These are phyloP conservation scores for Etheostoma perlongum DNA, from an alignment of 2,797 vertebrate genomes.

Conservation along the genomic window DNA sequence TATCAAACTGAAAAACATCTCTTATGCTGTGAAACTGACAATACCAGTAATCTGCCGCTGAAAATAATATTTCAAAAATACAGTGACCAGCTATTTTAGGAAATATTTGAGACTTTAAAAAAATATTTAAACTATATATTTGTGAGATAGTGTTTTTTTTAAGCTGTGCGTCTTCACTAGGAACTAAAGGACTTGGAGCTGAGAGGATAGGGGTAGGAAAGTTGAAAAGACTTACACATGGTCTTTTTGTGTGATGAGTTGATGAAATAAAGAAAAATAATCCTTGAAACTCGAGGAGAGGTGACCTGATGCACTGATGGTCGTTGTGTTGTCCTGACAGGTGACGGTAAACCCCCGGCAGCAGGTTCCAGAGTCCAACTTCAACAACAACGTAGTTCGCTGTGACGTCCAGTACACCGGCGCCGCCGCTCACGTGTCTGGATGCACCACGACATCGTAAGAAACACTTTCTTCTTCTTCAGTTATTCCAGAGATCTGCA, in stretches of 20 bases:
- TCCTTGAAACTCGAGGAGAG: too few relatives aligned
- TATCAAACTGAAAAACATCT: too few relatives aligned
- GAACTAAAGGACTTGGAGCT: not conserved
- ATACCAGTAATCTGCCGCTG: too few relatives aligned
- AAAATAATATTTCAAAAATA: not conserved
- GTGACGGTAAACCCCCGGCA: conserved; percentile 88
- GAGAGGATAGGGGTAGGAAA: not conserved
- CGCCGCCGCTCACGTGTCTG: conserved; percentile 79
- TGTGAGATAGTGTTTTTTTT: not conserved
- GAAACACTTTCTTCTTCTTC: conserved; percentile 3
- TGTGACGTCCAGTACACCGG: conserved; percentile 88
- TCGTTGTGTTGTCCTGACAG: conserved; percentile 60
- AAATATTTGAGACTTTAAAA: not conserved
- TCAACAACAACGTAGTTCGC: conserved; percentile 85
- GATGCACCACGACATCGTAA: conserved; percentile 83
- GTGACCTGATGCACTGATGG: too few relatives aligned
- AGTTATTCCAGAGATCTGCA: too few relatives aligned
- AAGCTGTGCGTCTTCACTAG: not conserved
- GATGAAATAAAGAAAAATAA: too few relatives aligned
- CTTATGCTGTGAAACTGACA: too few relatives aligned
- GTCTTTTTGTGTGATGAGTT: not conserved
- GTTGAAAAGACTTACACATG: not conserved
- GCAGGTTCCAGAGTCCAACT: conserved; percentile 87
- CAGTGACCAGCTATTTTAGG: not conserved
- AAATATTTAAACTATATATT: too few relatives aligned